A percentile compares a stretch with the other conserved stretches of the same genome.
Conservation (phyloP, 2,888 invertebrate genomes). For the Andrena chrysosceles region DNA sequence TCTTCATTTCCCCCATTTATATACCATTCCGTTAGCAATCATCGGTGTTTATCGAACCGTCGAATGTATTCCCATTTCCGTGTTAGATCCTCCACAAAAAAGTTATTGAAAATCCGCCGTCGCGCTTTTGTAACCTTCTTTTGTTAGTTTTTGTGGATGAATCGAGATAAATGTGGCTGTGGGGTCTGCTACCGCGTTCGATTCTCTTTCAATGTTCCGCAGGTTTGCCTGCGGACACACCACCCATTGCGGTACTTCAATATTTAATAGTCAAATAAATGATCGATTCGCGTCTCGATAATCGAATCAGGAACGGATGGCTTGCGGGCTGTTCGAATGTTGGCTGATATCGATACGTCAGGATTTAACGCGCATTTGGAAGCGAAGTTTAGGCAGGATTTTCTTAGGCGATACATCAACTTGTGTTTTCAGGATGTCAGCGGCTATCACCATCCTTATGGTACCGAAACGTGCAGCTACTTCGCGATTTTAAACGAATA, state of each 20-base stretch:
- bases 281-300: conserved; percentile 59
- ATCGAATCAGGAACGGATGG: conserved; percentile 69
- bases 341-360: conserved; percentile 57
- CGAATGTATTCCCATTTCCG: neutral
- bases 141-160: neutral
- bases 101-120: neutral
- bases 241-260: conserved; percentile 45
- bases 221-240: neutral
- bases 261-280: conserved; percentile 72
- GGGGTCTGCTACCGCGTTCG: neutral
- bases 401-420: conserved; percentile 64
- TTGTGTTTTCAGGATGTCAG: conserved; percentile 51
- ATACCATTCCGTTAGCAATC: neutral
- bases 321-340: conserved; percentile 62
- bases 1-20: too few species aligned
- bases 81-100: neutral
- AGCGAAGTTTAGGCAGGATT: conserved; percentile 52
- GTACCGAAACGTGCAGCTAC: conserved; percentile 1
- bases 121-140: neutral
- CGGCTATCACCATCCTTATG: conserved; percentile 43
- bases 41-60: too few species aligned
- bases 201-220: conserved; percentile 7
- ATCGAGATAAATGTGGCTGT: neutral
- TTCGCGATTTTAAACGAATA: neutral
- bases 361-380: conserved; percentile 60